These are phyloP conservation scores for Xiphorhynchus elegans DNA, from an alignment of 2,113 vertebrate species.

Conservation along the genomic window DNA sequence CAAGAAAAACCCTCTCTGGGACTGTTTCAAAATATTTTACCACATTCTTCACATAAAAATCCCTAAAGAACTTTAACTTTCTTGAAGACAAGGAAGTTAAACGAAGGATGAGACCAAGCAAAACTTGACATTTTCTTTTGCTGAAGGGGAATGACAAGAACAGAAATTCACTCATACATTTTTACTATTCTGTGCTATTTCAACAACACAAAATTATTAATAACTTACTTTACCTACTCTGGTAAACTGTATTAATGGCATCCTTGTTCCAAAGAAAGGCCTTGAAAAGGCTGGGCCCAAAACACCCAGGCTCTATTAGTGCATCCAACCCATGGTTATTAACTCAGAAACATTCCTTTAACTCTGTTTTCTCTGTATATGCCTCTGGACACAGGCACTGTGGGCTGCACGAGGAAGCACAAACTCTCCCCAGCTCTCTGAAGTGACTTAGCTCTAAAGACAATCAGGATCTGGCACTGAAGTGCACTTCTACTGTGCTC, in stretches of 20 bases:
- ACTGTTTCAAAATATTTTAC: neutral
- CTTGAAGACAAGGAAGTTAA: neutral
- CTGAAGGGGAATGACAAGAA: neutral
- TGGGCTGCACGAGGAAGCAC: neutral
- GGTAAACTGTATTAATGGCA: neutral
- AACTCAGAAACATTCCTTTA: neutral
- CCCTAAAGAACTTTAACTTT: neutral
- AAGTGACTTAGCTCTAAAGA: neutral
- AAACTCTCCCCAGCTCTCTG: neutral
- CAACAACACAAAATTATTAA: neutral
- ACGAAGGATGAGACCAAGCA: neutral
- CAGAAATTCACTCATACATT: neutral
- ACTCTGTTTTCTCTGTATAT: neutral
- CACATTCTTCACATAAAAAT: neutral
- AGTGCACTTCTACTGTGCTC: accelerated
- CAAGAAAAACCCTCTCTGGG: neutral
- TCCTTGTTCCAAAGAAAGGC: neutral
- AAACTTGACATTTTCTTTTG: neutral
- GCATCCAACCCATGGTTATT: neutral
- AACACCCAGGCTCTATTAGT: neutral
- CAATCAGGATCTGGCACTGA: neutral
- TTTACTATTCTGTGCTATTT: neutral
- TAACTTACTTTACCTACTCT: neutral
- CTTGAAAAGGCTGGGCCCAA: neutral
- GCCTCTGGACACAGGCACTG: neutral